These are phyloP conservation scores for Aleiodes leptofemur DNA, from an alignment of 2,888 invertebrate genomes.

Conservation along the genomic window DNA sequence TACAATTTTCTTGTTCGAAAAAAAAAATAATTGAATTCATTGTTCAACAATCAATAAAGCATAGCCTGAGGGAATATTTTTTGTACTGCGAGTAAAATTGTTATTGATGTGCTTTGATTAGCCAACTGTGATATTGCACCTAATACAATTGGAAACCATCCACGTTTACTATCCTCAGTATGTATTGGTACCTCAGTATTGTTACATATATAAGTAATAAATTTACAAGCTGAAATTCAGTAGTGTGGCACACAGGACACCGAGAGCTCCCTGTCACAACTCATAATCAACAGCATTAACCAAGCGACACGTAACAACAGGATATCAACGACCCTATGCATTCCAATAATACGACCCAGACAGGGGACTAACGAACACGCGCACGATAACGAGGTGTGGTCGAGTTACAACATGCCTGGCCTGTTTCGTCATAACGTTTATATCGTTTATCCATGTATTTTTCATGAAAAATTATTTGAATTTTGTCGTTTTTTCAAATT, in stretches of 20 bases:
- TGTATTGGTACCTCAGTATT: conserved; percentile 40
- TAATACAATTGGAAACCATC: conserved; percentile 17
- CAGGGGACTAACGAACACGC: conserved; percentile 52
- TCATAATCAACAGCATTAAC: conserved; percentile 58
- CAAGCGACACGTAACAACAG: conserved; percentile 56
- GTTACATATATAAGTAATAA: conserved; percentile 55
- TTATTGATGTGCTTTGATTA: conserved; percentile 2
- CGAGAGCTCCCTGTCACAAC: conserved; percentile 52
- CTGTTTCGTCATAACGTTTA: conserved; percentile 20
- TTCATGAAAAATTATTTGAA: too few relatives aligned
- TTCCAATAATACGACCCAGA: conserved; percentile 54
- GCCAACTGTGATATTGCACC: not conserved
- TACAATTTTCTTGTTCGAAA: not conserved
- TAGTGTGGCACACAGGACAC: conserved; percentile 41
- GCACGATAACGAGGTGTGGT: conserved; percentile 49
- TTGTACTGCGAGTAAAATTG: not conserved
- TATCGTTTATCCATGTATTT: too few relatives aligned
- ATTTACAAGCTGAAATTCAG: conserved; percentile 54
- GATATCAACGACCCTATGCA: conserved; percentile 54
- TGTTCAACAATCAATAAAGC: too few relatives aligned
- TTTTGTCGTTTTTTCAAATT: too few relatives aligned
- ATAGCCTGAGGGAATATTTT: not conserved
- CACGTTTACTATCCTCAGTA: not conserved
- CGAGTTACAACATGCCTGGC: conserved; percentile 29
- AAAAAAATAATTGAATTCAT: not conserved